Conservation (phyloP, 2,888 invertebrate species). For the Sympetrum striolatum region DNA sequence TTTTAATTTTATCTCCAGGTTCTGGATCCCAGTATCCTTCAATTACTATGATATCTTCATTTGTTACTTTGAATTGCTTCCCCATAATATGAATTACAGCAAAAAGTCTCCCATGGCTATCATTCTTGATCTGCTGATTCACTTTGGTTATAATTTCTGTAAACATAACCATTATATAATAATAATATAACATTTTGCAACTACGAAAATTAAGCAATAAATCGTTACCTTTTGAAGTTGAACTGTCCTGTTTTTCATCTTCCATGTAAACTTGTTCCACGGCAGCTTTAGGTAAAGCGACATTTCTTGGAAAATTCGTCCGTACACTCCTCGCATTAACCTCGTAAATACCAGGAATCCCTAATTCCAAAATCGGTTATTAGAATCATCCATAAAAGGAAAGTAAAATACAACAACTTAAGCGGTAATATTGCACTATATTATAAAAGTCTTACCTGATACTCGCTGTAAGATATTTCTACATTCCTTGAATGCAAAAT, state of each 20-base stretch:
- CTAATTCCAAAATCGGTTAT: not conserved
- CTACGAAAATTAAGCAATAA: not conserved
- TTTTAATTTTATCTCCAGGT: slow-evolving; percentile 76
- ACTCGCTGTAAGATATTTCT: not conserved
- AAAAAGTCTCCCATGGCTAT: slow-evolving; percentile 71
- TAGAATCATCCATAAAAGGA: too few relatives aligned
- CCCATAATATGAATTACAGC: slow-evolving; percentile 83
- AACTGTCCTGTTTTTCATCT: not conserved
- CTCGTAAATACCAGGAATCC: not conserved
- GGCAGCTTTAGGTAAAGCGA: not conserved
- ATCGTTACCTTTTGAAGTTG: not conserved
- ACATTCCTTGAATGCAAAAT: not conserved
- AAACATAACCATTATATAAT: slow-evolving; percentile 43
- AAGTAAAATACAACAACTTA: too few relatives aligned
- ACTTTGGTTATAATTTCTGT: slow-evolving; percentile 68
- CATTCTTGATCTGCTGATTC: slow-evolving; percentile 67
- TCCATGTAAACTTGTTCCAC: not conserved
- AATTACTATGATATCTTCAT: slow-evolving; percentile 82
- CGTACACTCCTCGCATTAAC: not conserved
- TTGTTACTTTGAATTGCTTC: slow-evolving; percentile 84
- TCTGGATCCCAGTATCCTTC: slow-evolving; percentile 82
- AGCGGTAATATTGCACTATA: not conserved
- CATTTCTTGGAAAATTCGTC: not conserved
- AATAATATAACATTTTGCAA: not conserved
- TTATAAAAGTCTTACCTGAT: not conserved